Evolutionary conservation across 2,888 invertebrate genomes (phyloP).

Genomic region (Coronaproctus castanopsis): DNA sequence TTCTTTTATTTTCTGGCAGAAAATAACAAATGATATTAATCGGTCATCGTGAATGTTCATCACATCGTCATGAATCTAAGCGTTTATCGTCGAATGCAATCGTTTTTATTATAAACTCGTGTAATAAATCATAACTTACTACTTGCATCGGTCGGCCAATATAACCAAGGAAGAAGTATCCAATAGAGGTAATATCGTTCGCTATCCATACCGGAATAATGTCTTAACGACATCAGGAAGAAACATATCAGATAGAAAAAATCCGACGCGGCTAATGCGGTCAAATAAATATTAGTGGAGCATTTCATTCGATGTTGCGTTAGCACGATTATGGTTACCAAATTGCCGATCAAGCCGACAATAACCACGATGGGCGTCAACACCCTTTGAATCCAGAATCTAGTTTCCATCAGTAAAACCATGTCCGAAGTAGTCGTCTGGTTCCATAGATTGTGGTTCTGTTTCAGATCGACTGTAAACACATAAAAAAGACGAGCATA

Average conservation of each 20-base stretch:
- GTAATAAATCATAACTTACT: no score
- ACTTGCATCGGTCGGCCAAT: slow-evolving; percentile 44
- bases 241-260: slow-evolving; percentile 44
- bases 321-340: slow-evolving; percentile 33
- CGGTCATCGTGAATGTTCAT: no score
- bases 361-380: slow-evolving; percentile 41
- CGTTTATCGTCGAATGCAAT: no score
- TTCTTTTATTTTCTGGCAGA: no score
- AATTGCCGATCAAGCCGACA: slow-evolving; percentile 47
- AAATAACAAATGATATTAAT: no score
- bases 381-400: slow-evolving; percentile 38
- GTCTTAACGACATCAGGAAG: slow-evolving; percentile 38
- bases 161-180: slow-evolving; percentile 36
- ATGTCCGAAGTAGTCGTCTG: slow-evolving; percentile 4
- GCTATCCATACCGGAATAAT: slow-evolving; percentile 36
- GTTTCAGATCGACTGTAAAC: background rate
- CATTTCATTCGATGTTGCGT: slow-evolving; percentile 45
- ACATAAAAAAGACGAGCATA: background rate
- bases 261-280: slow-evolving; percentile 49
- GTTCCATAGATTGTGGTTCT: background rate
- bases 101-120: no score
- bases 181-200: slow-evolving; percentile 35
- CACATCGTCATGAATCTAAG: no score
- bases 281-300: slow-evolving; percentile 52
- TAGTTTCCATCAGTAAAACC: slow-evolving; percentile 19